Percentiles rank a stretch among this genome's conserved stretches.
phyloP scores from a whole-genome alignment of 2,888 invertebrate species.

The Aleiodes testaceus region DNA sequence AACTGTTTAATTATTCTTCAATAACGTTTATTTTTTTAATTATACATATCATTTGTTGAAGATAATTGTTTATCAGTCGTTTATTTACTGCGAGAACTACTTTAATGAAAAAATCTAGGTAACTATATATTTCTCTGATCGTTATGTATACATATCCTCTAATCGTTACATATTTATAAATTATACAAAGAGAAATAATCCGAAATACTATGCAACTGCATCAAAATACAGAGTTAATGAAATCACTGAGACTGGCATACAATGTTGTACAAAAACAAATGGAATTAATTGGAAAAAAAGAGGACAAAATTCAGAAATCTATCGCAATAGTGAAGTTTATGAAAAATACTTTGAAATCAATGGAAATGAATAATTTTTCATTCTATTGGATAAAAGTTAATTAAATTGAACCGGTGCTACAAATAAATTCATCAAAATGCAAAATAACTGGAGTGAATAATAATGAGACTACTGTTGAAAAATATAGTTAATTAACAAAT shows the following conservation, averaged over 20 bases:
- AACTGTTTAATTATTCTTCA: not conserved
- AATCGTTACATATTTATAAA: slow-evolving; percentile 43
- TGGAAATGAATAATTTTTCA: no score
- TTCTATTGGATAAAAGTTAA: no score
- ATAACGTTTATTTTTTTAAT: no score
- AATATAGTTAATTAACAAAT: slow-evolving; percentile 43
- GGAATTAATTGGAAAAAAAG: slow-evolving; percentile 7
- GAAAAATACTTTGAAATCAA: slow-evolving; percentile 8
- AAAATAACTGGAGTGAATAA: slow-evolving; percentile 19
- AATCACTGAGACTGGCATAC: slow-evolving; percentile 33
- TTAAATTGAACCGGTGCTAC: no score
- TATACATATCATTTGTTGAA: not conserved
- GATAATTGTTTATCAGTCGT: slow-evolving; percentile 9
- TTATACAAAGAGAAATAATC: slow-evolving; percentile 1
- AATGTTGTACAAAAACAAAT: not conserved
- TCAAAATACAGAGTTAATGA: not conserved
- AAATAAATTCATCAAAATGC: slow-evolving; percentile 1
- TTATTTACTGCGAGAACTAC: not conserved
- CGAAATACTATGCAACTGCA: slow-evolving; percentile 4
- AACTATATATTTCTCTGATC: slow-evolving; percentile 31
- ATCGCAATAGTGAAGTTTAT: not conserved
- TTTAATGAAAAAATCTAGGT: slow-evolving; percentile 5
- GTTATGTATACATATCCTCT: slow-evolving; percentile 35
- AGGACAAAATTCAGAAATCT: not conserved
- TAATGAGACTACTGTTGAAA: slow-evolving; percentile 21